Evolutionary conservation across 2,797 vertebrate species (phyloP), one percentile per base, ranked within the genome.

Genomic region (Eulemur albifrons): DNA sequence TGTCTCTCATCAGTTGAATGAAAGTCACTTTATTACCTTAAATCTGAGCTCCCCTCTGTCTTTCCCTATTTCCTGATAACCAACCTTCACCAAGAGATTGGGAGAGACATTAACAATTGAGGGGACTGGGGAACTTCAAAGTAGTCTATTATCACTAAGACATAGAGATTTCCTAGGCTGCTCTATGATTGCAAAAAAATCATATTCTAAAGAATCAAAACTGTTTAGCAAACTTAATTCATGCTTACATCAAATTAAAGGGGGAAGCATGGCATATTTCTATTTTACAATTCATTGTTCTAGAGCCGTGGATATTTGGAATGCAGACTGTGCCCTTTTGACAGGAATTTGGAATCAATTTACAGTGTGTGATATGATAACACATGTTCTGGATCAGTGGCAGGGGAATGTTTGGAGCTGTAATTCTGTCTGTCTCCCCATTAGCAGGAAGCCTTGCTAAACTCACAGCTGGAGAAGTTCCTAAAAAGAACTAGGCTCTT

Each of bases 351-450:
- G 40, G 93, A 59, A 88, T 92, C 87, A 93, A 59, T 79, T 96
- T 83, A 91, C 94, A 95, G 88, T 69, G 69, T 89, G 89, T 84
- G 79, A 57, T n/a, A 10, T 0, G n/a, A 94, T 88, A 93, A 84
- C 11, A 1, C 8, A 12, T 77, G 97, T 93, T 0, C 0, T 88
- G 95, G 93, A 63, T 90, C 88, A 25, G 91, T 0, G 32, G 92
- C 89, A 95, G 94, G 92, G 86, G 95, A 96, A 77, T 5, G 96
- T 67, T 70, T 30, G 27, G 95, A 91, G 95, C 85, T 94, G 93
- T 90, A 96, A 97, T 92, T 97, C 88, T 95, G 96, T 92, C 95
- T 97, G 95, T 90, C 95, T 98, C 85, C 77, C 94, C 83, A 88
- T 97, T 87, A 84, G 72, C 85, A 65, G 80, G 84, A 96, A 96